These are phyloP conservation scores for Andrena haemorrhoa DNA, from an alignment of 2,888 invertebrate genomes.

Conservation along the genomic window DNA sequence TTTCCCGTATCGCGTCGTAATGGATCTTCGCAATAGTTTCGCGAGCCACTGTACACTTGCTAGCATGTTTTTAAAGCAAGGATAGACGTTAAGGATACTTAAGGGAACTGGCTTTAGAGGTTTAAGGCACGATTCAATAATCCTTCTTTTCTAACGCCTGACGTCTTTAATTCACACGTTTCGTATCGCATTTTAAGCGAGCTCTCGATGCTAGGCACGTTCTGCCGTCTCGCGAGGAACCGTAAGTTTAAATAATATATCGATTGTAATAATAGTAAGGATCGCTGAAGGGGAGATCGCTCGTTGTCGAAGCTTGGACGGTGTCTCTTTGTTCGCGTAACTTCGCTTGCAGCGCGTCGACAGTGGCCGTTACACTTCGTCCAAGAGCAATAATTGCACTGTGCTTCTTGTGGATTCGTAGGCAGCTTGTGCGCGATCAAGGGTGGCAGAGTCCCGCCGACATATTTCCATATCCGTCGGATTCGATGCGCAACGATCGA, in stretches of 20 bases:
- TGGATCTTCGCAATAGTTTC: constrained; percentile 10
- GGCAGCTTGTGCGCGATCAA: constrained; percentile 6
- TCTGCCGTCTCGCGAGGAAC: neutral
- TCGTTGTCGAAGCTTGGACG: neutral
- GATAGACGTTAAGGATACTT: constrained; percentile 49
- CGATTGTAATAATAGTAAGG: neutral
- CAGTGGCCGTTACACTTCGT: constrained; percentile 21
- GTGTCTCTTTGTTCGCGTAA: neutral
- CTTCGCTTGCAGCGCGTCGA: neutral
- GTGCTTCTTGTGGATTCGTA: constrained; percentile 22
- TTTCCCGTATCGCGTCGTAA: neutral
- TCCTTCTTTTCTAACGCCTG: constrained; percentile 12
- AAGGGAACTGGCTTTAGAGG: constrained; percentile 42
- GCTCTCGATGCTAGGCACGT: neutral
- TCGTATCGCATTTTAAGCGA: neutral
- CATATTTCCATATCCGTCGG: constrained; percentile 8
- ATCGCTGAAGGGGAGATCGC: neutral
- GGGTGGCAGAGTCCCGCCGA: neutral
- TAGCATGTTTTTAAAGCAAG: constrained; percentile 24
- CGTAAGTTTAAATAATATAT: neutral
- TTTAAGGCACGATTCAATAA: constrained; percentile 22
- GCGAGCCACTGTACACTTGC: constrained; percentile 23
- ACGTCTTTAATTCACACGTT: neutral
- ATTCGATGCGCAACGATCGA: neutral
- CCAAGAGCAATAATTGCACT: constrained; percentile 23